phyloP scores from a whole-genome alignment of 2,797 vertebrate species.

The Sebastes nivosus region DNA sequence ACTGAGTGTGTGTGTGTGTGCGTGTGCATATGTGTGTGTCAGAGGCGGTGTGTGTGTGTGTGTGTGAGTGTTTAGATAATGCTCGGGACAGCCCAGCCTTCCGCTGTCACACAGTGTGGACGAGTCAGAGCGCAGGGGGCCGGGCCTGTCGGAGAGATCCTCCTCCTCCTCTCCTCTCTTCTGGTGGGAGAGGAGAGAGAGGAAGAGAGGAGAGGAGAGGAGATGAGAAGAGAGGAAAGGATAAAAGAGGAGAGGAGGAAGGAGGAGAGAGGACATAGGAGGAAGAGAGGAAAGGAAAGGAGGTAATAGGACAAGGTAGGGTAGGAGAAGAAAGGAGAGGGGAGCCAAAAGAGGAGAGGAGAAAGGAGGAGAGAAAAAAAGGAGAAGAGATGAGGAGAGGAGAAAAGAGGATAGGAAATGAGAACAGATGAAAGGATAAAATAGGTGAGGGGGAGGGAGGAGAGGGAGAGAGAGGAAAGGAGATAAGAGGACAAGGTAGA shows the following conservation, averaged over 20 bases:
- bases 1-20: conserved; percentile 34
- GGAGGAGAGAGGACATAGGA: not conserved
- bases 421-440: not conserved
- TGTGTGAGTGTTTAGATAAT: conserved; percentile 75
- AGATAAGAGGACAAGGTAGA: no score
- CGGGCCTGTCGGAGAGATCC: conserved; percentile 64
- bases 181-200: not conserved
- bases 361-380: no score
- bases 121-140: conserved; percentile 76
- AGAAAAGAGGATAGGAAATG: no score
- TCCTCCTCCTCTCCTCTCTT: conserved; percentile 45
- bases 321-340: no score
- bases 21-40: not conserved
- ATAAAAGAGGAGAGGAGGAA: not conserved
- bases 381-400: no score
- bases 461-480: no score
- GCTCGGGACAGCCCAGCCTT: conserved; percentile 80
- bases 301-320: no score
- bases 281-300: no score
- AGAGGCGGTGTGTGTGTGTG: conserved; percentile 16
- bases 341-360: no score
- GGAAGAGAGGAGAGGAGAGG: no score
- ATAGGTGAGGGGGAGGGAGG: not conserved
- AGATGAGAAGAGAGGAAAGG: no score
- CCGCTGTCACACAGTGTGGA: conserved; percentile 70